Base-by-base conservation (phyloP, 1,140 invertebrate genomes). In the Aphelenchoides fujianensis region DNA sequence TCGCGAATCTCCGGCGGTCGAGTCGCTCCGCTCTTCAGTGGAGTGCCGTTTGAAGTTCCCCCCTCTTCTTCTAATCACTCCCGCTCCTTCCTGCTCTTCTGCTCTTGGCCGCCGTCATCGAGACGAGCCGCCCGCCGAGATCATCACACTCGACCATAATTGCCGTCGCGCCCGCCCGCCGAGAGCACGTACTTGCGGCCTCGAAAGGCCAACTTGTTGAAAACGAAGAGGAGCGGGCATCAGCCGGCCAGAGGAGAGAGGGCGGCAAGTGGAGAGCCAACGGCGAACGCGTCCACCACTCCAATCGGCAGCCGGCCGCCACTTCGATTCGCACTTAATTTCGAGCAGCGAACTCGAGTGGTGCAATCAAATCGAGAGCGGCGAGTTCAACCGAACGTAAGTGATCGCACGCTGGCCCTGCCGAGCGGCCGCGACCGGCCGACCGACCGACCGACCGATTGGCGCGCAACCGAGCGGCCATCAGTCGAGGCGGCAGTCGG, bases 121-220 rank as follows among this genome's bases (percentile, higher is more conserved):
- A 48, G 41, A 12, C 41, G 41, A 16, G 41, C 41, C n/a, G n/a
- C n/a, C n/a, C n/a, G n/a, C n/a, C n/a, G n/a, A n/a, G 23, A 48
- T 48, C 41, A 48, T 48, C 41, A n/a, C n/a, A n/a, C n/a, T 48
- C 41, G 41, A 48, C 41, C 41, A 48, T 48, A 48, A 48, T 48
- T 48, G 41, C 41, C 12, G 23, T n/a, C n/a, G n/a, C n/a, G n/a
- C n/a, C n/a, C n/a, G 23, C n/a, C 23, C 12, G 41, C 23, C 23
- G 41, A 48, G 41, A 23, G 41, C 41, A 48, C 12, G 41, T 16
- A 23, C 41, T 48, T 48, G 12, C 23, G n/a, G n/a, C 41, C 41
- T 48, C 41, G 41, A 48, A 48, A 48, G 41, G 41, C 41, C 41
- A 48, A 48, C 41, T 48, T 48, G 41, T n/a, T n/a, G n/a, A n/a